A percentile compares a stretch with the other conserved stretches of the same genome.
Evolutionary conservation across 2,113 vertebrate genomes (phyloP).

Genomic region (Scytalopus superciliaris): DNA sequence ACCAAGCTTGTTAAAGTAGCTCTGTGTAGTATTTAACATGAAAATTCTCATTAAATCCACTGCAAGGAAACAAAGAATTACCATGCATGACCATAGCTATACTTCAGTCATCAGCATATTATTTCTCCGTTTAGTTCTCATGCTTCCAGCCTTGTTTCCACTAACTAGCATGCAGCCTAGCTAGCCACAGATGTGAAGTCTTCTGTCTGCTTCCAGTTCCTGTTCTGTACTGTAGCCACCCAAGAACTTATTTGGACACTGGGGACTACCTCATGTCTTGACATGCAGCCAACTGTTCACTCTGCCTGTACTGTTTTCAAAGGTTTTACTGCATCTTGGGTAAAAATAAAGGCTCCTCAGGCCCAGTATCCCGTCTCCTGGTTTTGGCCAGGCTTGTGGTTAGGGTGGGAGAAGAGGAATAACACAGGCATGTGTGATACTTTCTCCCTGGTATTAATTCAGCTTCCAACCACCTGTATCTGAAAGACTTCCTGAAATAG

Average conservation of each 20-base stretch:
- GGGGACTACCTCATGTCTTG: not conserved
- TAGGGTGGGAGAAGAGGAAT: not conserved
- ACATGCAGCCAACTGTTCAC: not conserved
- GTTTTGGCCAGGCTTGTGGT: not conserved
- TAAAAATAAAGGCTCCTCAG: not conserved
- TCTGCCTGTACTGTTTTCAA: not conserved
- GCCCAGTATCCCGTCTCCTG: not conserved
- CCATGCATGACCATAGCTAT: not conserved
- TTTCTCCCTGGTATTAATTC: not conserved
- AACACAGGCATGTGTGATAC: not conserved
- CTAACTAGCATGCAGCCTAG: not conserved
- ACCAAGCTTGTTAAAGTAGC: not conserved
- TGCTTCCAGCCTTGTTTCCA: not conserved
- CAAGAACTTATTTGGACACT: not conserved
- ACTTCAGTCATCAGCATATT: conserved; percentile 3
- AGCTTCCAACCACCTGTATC: not conserved
- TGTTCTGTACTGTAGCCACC: not conserved
- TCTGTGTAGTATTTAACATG: not conserved
- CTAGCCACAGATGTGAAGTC: not conserved
- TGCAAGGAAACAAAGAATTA: not conserved
- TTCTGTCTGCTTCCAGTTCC: not conserved
- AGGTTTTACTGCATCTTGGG: not conserved
- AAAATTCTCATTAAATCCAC: conserved; percentile 5
- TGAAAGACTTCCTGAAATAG: not conserved
- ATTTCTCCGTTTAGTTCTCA: not conserved